Evolutionary conservation across 2,888 invertebrate species (phyloP), one percentile per base, ranked within the genome.

Genomic region (Cephus sareptanus): DNA sequence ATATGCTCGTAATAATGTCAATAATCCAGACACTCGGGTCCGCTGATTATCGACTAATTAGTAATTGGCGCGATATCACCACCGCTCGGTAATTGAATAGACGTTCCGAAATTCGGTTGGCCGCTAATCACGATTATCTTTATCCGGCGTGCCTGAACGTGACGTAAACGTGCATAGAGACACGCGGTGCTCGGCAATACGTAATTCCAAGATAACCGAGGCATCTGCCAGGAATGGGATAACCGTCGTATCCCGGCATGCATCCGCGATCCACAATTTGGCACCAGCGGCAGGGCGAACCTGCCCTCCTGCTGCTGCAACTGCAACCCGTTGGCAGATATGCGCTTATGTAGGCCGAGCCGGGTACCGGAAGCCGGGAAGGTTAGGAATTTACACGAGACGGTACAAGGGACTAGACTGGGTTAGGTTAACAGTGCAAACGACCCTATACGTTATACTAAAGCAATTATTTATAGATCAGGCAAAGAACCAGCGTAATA

Each of bases 171-270:
- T 23, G 23, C 23, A 2, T 2, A 11, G 35, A 3, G 35, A 35
- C 35, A 35, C 31, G 23, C 31, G 31, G 3, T 0, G 6, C 71
- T 6, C 31, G 33, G 71, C 34, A 71, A 31, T 71, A 13, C 71
- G 33, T 33, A 34, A 71, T 71, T 31, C 71, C 33, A 71, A 71
- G 71, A 71, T 71, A 71, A 34, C 71, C 71, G 71, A 71, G 71
- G 71, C 71, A 71, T 71, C 71, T 33, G 71, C 15, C 71, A 71
- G 71, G 71, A 71, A 71, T 71, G 71, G 71, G 71, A 71, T 31
- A 71, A 31, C 71, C 6, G 13, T 34, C 31, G 31, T 33, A 15
- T 34, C 71, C 71, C 71, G 71, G 71, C 71, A 71, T 71, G 71
- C 71, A 71, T 31, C 71, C 13, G 33, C 71, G 71, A 31, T 71